Percentiles rank a stretch among this genome's conserved stretches.
phyloP scores from a whole-genome alignment of 2,113 vertebrate genomes.

The Sphaerodactylus townsendi region DNA sequence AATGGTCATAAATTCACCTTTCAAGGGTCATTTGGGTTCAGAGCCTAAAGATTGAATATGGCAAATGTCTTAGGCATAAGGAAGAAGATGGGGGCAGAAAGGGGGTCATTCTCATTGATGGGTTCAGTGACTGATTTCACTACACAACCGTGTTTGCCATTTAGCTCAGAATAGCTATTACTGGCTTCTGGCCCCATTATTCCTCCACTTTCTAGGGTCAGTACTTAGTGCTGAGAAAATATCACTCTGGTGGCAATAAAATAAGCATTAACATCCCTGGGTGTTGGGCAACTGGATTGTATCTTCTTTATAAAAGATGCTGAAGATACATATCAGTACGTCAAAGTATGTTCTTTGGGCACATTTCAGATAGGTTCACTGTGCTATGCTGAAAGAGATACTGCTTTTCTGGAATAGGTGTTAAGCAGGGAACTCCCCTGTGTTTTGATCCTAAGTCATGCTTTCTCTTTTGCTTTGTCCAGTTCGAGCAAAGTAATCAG shows the following conservation, averaged over 20 bases:
- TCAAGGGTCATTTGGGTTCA: constrained; percentile 68
- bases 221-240: constrained; percentile 55
- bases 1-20: constrained; percentile 71
- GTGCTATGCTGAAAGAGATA: not conserved
- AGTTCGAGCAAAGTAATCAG: too few species aligned
- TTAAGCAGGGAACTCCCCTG: not conserved
- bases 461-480: too few species aligned
- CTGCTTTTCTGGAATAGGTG: not conserved
- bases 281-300: constrained; percentile 62
- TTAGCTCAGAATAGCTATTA: constrained; percentile 67
- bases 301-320: constrained; percentile 52
- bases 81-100: constrained; percentile 58
- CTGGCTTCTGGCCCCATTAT: constrained; percentile 54
- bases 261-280: constrained; percentile 61
- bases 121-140: constrained; percentile 65
- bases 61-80: constrained; percentile 50
- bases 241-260: constrained; percentile 63
- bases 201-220: constrained; percentile 66
- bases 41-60: constrained; percentile 62
- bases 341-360: not conserved
- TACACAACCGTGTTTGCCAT: constrained; percentile 67
- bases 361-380: constrained; percentile 45
- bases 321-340: constrained; percentile 37
- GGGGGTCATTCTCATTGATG: constrained; percentile 65
- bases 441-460: too few species aligned